These are phyloP conservation scores for Silurus glanis DNA, from an alignment of 2,113 vertebrate genomes.

Conservation along the genomic window DNA sequence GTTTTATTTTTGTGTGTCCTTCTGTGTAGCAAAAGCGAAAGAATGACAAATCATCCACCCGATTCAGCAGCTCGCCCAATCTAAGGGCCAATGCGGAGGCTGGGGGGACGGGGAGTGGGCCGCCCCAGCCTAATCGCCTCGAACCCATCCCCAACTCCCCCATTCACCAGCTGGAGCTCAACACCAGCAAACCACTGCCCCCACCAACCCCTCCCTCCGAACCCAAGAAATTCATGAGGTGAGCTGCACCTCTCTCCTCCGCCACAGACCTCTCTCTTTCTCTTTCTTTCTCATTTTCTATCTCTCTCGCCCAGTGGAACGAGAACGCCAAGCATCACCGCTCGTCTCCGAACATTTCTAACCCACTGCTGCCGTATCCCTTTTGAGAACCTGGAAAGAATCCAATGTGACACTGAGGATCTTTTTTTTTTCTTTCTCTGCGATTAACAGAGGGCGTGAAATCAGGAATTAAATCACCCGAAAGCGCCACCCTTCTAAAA, in stretches of 20 bases:
- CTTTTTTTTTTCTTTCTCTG: neutral
- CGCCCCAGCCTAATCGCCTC: slow-evolving; percentile 86
- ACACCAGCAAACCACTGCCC: slow-evolving; percentile 97
- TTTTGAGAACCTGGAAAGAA: slow-evolving; percentile 45
- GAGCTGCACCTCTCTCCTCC: slow-evolving; percentile 75
- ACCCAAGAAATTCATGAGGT: slow-evolving; percentile 98
- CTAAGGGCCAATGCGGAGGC: slow-evolving; percentile 90
- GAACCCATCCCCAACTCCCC: slow-evolving; percentile 97
- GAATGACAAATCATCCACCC: slow-evolving; percentile 93
- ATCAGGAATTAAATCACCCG: slow-evolving; percentile 44
- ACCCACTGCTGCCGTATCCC: slow-evolving; percentile 47
- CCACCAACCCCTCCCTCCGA: slow-evolving; percentile 94
- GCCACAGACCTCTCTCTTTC: slow-evolving; percentile 27
- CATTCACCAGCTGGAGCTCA: slow-evolving; percentile 94
- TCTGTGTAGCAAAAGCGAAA: slow-evolving; percentile 99
- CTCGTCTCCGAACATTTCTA: slow-evolving; percentile 26
- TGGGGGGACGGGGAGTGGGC: slow-evolving; percentile 83
- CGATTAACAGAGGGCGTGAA: slow-evolving; percentile 43
- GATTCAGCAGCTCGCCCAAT: slow-evolving; percentile 97
- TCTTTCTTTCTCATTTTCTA: neutral
- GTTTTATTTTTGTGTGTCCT: slow-evolving; percentile 69
- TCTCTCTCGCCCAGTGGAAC: slow-evolving; percentile 32
- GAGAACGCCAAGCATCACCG: neutral
- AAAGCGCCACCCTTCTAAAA: slow-evolving; percentile 23
- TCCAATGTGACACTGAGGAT: slow-evolving; percentile 27